Evolutionary conservation across 1,140 invertebrate genomes (phyloP), one percentile per base, ranked within the genome.

Genomic region (Pseudomyrmex flavicornis): DNA sequence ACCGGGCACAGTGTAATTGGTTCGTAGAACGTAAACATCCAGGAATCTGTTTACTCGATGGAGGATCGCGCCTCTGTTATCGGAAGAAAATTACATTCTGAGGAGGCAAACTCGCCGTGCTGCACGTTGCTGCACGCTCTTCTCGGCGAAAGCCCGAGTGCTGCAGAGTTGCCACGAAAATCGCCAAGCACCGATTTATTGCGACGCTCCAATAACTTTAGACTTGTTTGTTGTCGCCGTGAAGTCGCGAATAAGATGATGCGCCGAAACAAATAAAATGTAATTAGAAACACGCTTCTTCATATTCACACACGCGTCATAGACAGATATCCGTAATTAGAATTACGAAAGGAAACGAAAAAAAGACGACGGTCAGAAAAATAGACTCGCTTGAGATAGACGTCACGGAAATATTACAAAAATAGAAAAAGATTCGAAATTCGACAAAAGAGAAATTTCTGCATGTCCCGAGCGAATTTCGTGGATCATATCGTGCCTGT

Each of bases 21-120:
- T 52, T 62, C 75, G 44, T 46, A 52, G 22, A 68, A 44, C 72
- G 84, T 84, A 85, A 85, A 85, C 83, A 85, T 54, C 46, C 65
- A 68, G 50, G 65, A 85, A 85, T 85, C 72, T 79, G 82, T 84
- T 85, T 76, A 84, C 82, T 56, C 22, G 84, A 54, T 70, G 59
- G 35, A 35, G 35, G 76, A 80, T 62, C 72, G 72, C 15, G 79
- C 58, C 79, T 73, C 79, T 74, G 68, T 66, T 74, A 84, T 85
- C 82, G 84, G 63, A 62, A 84, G 72, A 83, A 85, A 75, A 84
- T 79, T 85, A 54, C 63, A 65, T 86, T 76, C 72, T 82, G 66
- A 61, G 54, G 76, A 72, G 35, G 35, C 35, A 35, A 46, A 79
- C 13, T 13, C 12, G 61, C 22, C 59, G 17, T 56, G 56, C 9